Percentiles rank a stretch among this genome's conserved stretches.
Evolutionary conservation across 2,113 vertebrate genomes (phyloP).

Genomic region (Bos taurus): ARS-UCD2.0 NC_037337.1:44700001-44700500

Average conservation of each 20-base stretch:
- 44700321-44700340: background rate
- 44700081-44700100: background rate
- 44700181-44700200: background rate
- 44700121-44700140: background rate
- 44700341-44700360: background rate
- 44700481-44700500: background rate
- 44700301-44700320: background rate
- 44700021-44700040: background rate
- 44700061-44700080: background rate
- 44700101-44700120: background rate
- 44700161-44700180: background rate
- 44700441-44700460: background rate
- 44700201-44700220: constrained; percentile 1
- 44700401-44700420: background rate
- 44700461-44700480: background rate
- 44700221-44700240: background rate
- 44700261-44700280: constrained; percentile 3
- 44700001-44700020: background rate
- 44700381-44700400: background rate
- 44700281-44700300: background rate
- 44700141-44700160: background rate
- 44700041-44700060: background rate
- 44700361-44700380: background rate
- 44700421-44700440: background rate
- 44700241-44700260: background rate